These are phyloP conservation scores for Amiota mariae DNA, from an alignment of 2,888 invertebrate species.

Conservation along the genomic window DNA sequence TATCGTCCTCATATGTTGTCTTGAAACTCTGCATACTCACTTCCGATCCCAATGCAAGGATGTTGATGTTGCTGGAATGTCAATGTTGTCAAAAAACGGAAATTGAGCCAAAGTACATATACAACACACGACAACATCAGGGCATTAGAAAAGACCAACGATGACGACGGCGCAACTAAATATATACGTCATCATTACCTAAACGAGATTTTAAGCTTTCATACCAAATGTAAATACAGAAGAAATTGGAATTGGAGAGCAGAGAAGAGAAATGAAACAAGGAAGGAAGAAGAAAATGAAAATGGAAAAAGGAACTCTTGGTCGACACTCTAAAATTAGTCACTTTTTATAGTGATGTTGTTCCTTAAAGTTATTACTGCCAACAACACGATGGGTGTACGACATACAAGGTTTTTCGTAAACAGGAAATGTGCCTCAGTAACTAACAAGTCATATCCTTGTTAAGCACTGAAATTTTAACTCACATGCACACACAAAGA, in stretches of 20 bases:
- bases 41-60: slow-evolving; percentile 41
- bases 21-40: neutral
- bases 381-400: neutral
- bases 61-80: slow-evolving; percentile 9
- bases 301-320: slow-evolving; percentile 6
- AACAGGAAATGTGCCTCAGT: slow-evolving; percentile 64
- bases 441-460: slow-evolving; percentile 67
- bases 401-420: neutral
- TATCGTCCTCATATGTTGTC: neutral
- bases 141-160: slow-evolving; percentile 7
- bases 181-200: slow-evolving; percentile 65
- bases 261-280: neutral
- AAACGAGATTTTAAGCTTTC: slow-evolving; percentile 64
- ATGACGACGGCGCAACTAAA: slow-evolving; percentile 26
- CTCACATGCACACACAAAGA: neutral
- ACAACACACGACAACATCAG: slow-evolving; percentile 28
- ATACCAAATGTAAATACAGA: slow-evolving; percentile 10
- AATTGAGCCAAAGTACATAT: slow-evolving; percentile 31
- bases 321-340: slow-evolving; percentile 26
- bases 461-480: slow-evolving; percentile 23
- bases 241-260: neutral
- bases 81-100: slow-evolving; percentile 39
- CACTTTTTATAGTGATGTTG: slow-evolving; percentile 9
- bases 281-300: neutral
- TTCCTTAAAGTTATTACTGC: slow-evolving; percentile 5